phyloP scores from a whole-genome alignment of 2,888 invertebrate species.

The Nomada flava region DNA sequence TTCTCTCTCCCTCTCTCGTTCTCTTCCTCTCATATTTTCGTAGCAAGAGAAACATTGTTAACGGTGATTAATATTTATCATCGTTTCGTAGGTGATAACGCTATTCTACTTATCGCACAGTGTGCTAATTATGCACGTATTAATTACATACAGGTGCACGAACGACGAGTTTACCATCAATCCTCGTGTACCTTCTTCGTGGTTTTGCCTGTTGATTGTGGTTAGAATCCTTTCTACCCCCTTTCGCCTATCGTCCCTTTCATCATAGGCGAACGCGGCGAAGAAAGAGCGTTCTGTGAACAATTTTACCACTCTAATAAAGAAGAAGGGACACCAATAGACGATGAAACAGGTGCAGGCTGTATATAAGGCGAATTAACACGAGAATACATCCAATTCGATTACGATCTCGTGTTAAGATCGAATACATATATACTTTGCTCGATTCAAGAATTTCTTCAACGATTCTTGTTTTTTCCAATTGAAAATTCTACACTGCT shows the following conservation, averaged over 20 bases:
- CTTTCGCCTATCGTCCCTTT: constrained; percentile 6
- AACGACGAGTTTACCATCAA: not conserved
- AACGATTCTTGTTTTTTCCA: not conserved
- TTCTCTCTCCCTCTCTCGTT: constrained; percentile 8
- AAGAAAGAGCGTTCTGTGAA: not conserved
- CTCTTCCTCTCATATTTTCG: not conserved
- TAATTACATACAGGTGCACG: not conserved
- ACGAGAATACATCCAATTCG: not conserved
- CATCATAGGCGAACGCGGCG: not conserved
- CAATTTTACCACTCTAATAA: not conserved
- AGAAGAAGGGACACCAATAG: not conserved
- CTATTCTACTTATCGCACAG: not conserved
- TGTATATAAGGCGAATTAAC: constrained; percentile 13
- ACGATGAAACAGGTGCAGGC: not conserved
- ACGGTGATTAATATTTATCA: constrained; percentile 31
- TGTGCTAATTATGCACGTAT: constrained; percentile 2
- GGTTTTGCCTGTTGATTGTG: not conserved
- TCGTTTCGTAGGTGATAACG: constrained; percentile 26
- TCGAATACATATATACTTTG: constrained; percentile 1
- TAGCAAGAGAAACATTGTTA: constrained; percentile 23
- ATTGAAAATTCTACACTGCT: not conserved
- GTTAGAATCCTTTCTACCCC: not conserved
- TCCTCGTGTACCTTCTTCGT: not conserved
- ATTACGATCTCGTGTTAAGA: constrained; percentile 2
- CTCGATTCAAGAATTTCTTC: constrained; percentile 9